These are phyloP conservation scores for Oasisia sp. DNA, from an alignment of 2,888 invertebrate genomes.

Conservation along the genomic window DNA sequence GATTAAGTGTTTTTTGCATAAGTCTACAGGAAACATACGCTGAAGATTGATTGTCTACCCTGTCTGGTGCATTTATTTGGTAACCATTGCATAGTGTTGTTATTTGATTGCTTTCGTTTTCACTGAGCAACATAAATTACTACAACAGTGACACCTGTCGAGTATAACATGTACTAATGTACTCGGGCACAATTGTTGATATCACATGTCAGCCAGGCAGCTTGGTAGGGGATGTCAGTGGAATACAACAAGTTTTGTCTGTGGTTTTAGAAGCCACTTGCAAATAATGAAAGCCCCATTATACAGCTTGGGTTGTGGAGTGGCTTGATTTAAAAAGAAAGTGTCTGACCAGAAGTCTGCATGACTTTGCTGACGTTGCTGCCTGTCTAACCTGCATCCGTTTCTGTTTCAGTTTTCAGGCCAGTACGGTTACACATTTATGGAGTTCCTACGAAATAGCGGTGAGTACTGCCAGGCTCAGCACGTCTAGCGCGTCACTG, in stretches of 20 bases:
- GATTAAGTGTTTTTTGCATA: background rate
- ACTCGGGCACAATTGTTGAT: too few relatives aligned
- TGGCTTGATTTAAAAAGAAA: too few relatives aligned
- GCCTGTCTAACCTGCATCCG: background rate
- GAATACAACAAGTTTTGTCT: too few relatives aligned
- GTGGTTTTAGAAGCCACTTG: too few relatives aligned
- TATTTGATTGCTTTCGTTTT: too few relatives aligned
- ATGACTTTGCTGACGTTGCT: background rate
- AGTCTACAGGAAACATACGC: background rate
- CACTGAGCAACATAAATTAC: too few relatives aligned
- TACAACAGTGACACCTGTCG: too few relatives aligned
- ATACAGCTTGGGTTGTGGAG: too few relatives aligned
- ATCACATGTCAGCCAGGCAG: too few relatives aligned
- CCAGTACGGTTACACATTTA: conserved; percentile 63
- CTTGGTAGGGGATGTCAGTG: too few relatives aligned
- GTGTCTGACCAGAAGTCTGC: background rate
- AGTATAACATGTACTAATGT: too few relatives aligned
- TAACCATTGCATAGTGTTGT: background rate
- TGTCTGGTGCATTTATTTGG: background rate
- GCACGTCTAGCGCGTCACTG: conserved; percentile 73
- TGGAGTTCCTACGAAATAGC: conserved; percentile 93
- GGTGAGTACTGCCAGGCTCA: conserved; percentile 99
- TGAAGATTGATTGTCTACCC: background rate
- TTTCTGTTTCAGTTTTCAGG: conserved; percentile 56
- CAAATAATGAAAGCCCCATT: too few relatives aligned